Percentiles rank a stretch among this genome's conserved stretches.
Conservation (phyloP, 2,797 vertebrate species). For the Anabacerthia variegaticeps region DNA sequence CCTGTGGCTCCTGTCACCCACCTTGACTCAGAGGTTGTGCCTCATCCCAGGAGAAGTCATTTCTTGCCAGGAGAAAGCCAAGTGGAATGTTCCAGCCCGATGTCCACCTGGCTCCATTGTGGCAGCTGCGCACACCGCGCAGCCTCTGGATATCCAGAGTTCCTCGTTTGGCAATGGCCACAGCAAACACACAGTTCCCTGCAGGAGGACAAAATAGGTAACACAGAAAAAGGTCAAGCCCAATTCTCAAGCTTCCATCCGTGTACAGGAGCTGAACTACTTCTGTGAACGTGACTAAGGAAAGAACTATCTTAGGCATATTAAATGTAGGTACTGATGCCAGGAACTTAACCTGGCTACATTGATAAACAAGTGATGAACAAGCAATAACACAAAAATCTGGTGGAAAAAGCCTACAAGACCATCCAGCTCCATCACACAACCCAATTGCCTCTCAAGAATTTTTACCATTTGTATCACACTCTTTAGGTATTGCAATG, state of each 20-base stretch:
- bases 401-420: background rate
- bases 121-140: slow-evolving; percentile 84
- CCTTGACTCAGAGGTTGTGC: slow-evolving; percentile 85
- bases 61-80: slow-evolving; percentile 87
- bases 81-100: slow-evolving; percentile 91
- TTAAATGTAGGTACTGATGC: background rate
- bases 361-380: background rate
- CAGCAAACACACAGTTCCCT: slow-evolving; percentile 87
- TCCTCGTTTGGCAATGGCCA: slow-evolving; percentile 83
- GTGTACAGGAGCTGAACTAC: background rate
- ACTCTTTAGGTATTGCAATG: background rate
- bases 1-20: slow-evolving; percentile 32
- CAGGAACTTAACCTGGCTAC: background rate
- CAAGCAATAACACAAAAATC: background rate
- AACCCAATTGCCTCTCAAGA: background rate
- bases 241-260: background rate
- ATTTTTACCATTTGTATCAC: background rate
- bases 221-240: background rate
- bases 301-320: background rate
- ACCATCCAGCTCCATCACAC: background rate
- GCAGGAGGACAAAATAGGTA: background rate
- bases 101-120: slow-evolving; percentile 87
- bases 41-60: slow-evolving; percentile 86
- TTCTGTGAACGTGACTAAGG: background rate
- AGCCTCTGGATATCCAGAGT: slow-evolving; percentile 80